These are phyloP conservation scores for Oikopleura dioica DNA, from an alignment of 23 tunicate genomes.

Conservation along the genomic window DNA sequence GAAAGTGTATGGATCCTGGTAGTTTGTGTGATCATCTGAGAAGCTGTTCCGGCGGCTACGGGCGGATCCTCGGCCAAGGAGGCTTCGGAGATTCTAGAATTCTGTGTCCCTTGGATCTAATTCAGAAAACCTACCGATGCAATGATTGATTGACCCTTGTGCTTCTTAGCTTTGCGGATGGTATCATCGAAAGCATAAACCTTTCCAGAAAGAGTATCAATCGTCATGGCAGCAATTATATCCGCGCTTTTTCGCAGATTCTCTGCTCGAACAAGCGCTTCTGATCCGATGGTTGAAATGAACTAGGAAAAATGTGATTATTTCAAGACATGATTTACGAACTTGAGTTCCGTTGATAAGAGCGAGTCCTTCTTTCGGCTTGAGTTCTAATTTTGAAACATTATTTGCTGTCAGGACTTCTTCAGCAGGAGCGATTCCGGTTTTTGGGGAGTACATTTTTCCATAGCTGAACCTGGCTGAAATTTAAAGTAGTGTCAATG, in stretches of 20 bases:
- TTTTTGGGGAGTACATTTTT: conserved; percentile 74
- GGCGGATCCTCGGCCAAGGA: not conserved
- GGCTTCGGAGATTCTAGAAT: not conserved
- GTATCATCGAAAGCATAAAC: conserved; percentile 55
- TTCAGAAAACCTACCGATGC: too few species aligned
- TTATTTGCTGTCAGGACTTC: conserved; percentile 35
- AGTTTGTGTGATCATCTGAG: not conserved
- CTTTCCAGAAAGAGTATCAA: conserved; percentile 65
- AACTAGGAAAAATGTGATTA: too few species aligned
- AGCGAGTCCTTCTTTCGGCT: conserved; percentile 14
- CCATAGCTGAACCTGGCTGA: too few species aligned
- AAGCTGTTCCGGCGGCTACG: not conserved
- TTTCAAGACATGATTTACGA: too few species aligned
- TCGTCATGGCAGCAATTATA: conserved; percentile 63
- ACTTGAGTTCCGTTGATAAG: conserved; percentile 93
- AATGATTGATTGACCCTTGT: conserved; percentile 35
- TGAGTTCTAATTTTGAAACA: conserved; percentile 23
- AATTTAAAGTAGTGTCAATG: too few species aligned
- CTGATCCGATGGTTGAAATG: conserved; percentile 47
- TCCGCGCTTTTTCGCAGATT: conserved; percentile 55
- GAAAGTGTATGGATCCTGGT: conserved; percentile 74
- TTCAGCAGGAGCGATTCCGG: conserved; percentile 56
- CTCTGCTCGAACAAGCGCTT: conserved; percentile 64
- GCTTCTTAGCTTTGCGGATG: conserved; percentile 59
- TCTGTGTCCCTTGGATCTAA: too few species aligned